Percentiles rank a stretch among this genome's conserved stretches.
phyloP scores from a whole-genome alignment of 37 sponge, comb jelly and placozoan genomes.

The Agelas oroides region DNA sequence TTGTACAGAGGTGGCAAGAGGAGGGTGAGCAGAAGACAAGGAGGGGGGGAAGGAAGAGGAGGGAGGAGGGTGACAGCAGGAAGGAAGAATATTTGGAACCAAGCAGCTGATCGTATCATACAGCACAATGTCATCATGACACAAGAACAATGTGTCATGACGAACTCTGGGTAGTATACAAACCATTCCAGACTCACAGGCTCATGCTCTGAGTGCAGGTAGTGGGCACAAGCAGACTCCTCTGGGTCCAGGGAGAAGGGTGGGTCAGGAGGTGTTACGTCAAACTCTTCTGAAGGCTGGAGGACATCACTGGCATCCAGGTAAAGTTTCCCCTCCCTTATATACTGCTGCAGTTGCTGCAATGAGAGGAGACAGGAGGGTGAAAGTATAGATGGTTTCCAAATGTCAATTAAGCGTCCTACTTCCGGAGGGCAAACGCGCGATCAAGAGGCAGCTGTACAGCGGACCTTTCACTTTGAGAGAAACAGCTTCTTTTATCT shows the following conservation, averaged over 20 bases:
- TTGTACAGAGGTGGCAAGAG: background rate
- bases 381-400: too few species aligned
- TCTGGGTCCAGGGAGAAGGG: background rate
- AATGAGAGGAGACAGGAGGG: background rate
- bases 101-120: too few species aligned
- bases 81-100: too few species aligned
- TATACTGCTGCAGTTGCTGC: constrained; percentile 50
- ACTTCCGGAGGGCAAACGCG: too few species aligned
- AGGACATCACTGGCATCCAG: constrained; percentile 25
- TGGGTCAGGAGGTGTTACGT: background rate
- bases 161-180: too few species aligned
- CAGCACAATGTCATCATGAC: too few species aligned
- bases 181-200: constrained; percentile 4
- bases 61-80: too few species aligned
- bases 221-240: constrained; percentile 11
- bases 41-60: background rate
- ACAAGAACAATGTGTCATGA: too few species aligned
- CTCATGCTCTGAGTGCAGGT: constrained; percentile 35
- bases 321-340: constrained; percentile 30
- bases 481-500: too few species aligned
- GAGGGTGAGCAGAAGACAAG: background rate
- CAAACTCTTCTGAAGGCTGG: background rate
- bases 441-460: too few species aligned
- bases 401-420: too few species aligned
- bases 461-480: too few species aligned